phyloP scores from a whole-genome alignment of 2,113 vertebrate genomes.

The Mesembrinibis cayennensis region DNA sequence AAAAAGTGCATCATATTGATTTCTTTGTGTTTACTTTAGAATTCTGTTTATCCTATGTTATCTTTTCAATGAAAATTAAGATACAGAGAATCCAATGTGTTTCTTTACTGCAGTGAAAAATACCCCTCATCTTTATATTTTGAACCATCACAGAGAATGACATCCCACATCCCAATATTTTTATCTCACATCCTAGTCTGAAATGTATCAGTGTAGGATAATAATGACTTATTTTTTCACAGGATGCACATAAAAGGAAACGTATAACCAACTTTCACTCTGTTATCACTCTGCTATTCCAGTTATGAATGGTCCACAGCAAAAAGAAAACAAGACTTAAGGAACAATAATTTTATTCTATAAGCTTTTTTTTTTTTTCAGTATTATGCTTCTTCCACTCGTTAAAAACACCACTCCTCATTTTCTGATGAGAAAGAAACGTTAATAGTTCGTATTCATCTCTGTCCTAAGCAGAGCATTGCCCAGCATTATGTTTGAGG shows the following conservation, averaged over 20 bases:
- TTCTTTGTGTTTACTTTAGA: background rate
- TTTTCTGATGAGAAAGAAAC: background rate
- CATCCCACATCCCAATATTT: background rate
- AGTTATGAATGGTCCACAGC: background rate
- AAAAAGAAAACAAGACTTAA: background rate
- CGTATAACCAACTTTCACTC: background rate
- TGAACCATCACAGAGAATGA: background rate
- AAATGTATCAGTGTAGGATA: background rate
- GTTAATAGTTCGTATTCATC: background rate
- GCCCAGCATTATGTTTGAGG: rapidly evolving
- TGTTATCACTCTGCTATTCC: background rate
- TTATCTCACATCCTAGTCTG: background rate
- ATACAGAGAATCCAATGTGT: background rate
- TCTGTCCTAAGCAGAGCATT: background rate
- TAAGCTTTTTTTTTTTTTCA: no score
- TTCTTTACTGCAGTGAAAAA: background rate
- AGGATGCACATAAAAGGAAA: background rate
- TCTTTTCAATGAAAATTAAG: conserved; percentile 4
- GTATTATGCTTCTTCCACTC: background rate
- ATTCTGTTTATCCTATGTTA: background rate
- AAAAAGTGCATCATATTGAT: background rate
- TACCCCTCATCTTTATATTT: background rate
- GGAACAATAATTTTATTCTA: background rate
- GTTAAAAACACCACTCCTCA: background rate
- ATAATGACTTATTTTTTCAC: conserved; percentile 2